Evolutionary conservation across 2,113 vertebrate species (phyloP), one percentile per base, ranked within the genome.

Genomic region (Haliaeetus leucogaster): DNA sequence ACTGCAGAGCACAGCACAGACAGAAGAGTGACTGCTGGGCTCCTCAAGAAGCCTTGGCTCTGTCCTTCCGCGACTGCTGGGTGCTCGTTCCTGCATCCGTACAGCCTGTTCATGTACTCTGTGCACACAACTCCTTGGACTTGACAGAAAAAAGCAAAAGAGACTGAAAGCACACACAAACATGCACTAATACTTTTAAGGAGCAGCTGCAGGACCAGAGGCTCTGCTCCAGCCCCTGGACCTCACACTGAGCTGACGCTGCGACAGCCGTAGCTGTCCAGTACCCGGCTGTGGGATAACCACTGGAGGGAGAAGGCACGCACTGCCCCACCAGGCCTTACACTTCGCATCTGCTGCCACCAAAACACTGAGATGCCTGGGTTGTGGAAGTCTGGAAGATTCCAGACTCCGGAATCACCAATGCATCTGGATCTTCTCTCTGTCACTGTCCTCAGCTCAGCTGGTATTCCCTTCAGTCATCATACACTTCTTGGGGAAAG

Each of bases 281-380:
- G 19, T 11, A 47, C 21, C 45, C 65, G 13, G 30, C n/a, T 12
- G n/a, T 13, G 47, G 13, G 27, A 38, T 23, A 77, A 18, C 52
- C 32, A 36, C 58, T 4, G 30, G 25, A 76, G 23, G 16, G 27
- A 71, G 30, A n/a, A 66, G 45, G 56, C 38, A 40, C 2, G 8
- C 15, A 25, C 17, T 13, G 10, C 59, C 40, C 29, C 34, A 61
- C 23, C 2, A 0, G 12, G 29, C 1, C 1, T 13, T 10, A 59
- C 1, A 1, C 40, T 30, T 34, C 4, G 1, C 36, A 40, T 50
- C 22, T 23, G 27, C 61, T 43, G 26, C 6, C 26, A 36, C 34
- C 21, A 56, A 56, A 63, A 36, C 9, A 30, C 5, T 2, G 9
- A n/a, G 23, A 66, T 61, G 47, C 30, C 16, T 30, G 45, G n/a